Evolutionary conservation across 2,797 vertebrate species (phyloP).

Genomic region (Mareca penelope): DNA sequence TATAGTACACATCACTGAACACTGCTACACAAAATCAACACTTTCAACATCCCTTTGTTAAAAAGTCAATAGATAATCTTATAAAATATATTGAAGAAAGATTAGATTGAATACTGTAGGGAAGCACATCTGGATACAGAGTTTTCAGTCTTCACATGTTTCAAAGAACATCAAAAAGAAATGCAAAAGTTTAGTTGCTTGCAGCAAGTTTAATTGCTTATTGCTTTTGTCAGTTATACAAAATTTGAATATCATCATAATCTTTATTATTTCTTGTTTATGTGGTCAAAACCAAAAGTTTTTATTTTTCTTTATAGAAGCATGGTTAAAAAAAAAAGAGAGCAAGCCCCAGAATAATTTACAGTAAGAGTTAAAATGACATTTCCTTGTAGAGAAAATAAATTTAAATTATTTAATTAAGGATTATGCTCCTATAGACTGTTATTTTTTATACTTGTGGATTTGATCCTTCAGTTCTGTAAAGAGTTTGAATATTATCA

Average conservation of each 20-base stretch:
- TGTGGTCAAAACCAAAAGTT: neutral
- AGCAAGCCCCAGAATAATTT: rapidly evolving
- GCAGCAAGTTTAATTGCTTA: neutral
- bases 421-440: neutral
- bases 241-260: neutral
- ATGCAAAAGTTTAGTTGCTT: neutral
- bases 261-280: neutral
- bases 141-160: neutral
- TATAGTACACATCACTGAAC: neutral
- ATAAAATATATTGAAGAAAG: neutral
- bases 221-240: neutral
- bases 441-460: neutral
- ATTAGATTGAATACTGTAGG: neutral
- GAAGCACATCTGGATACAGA: neutral
- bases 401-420: neutral
- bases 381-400: neutral
- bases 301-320: neutral
- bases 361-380: neutral
- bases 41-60: neutral
- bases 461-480: neutral
- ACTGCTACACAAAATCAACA: neutral
- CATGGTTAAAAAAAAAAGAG: neutral
- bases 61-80: neutral
- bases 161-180: neutral
- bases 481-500: neutral